Evolutionary conservation across 2,113 vertebrate genomes (phyloP), one percentile per base, ranked within the genome.

Genomic region (Mixornis gularis): DNA sequence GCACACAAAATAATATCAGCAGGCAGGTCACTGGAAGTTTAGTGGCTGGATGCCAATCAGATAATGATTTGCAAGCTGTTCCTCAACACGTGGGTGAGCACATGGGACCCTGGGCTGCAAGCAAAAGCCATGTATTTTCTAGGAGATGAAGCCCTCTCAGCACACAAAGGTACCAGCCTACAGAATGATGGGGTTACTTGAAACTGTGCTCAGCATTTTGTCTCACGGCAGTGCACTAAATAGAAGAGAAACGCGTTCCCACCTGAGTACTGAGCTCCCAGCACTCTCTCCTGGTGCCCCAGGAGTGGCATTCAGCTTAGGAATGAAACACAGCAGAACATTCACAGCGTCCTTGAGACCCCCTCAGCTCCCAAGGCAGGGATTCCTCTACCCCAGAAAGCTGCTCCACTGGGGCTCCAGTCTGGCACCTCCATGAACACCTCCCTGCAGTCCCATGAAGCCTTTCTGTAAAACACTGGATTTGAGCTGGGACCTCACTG

Each of bases 21-120:
- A 77, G 64, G 88, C 81, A 79, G 78, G 85, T 95, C 87, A 89
- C 69, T 88, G 48, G 55, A 66, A 95, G 73, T 84, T 96, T 66
- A 91, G 64, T 77, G 92, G 84, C 92, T 18, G 22, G 44, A 16
- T 83, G 74, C 65, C 76, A 17, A 86, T 69, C 82, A 94, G 94
- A 92, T 95, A 91, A 87, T 11, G 72, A 93, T 70, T 36, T 94
- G 69, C 78, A 97, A 95, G 88, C 64, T 86, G 64, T 71, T 95
- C 59, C 53, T 91, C 59, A 38, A 83, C 89, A 93, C 40, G 8
- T 63, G 84, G 81, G 68, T 48, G 89, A 93, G 80, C 66, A 55
- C 32, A 69, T 15, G 60, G 44, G 77, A 87, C 82, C 64, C 86
- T 36, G 49, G 64, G 6, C 63, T 72, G 40, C 60, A 40, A 79